These are phyloP conservation scores for Cynocephalus volans DNA, from an alignment of 2,113 vertebrate species.

Conservation along the genomic window DNA sequence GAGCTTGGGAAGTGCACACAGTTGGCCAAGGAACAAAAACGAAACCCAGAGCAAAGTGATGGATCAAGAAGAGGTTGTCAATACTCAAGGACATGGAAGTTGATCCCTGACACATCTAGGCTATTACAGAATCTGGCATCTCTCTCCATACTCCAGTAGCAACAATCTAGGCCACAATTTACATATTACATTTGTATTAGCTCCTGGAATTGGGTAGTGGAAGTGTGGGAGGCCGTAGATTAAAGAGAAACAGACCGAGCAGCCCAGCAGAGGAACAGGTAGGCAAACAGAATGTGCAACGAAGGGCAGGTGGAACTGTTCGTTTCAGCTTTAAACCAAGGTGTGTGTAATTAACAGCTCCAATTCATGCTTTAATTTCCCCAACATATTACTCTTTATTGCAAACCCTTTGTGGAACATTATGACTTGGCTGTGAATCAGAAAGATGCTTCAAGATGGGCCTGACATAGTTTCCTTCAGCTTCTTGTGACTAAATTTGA, in stretches of 20 bases:
- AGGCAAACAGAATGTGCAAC: slow-evolving; percentile 81
- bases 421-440: slow-evolving; percentile 75
- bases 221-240: slow-evolving; percentile 74
- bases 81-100: background rate
- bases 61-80: background rate
- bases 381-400: slow-evolving; percentile 84
- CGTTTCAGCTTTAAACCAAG: slow-evolving; percentile 77
- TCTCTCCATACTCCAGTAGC: slow-evolving; percentile 40
- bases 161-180: slow-evolving; percentile 81
- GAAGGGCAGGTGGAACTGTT: slow-evolving; percentile 80
- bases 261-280: slow-evolving; percentile 71
- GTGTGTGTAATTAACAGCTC: slow-evolving; percentile 86
- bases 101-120: background rate
- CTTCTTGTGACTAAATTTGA: slow-evolving; percentile 37
- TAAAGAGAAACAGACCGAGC: slow-evolving; percentile 84
- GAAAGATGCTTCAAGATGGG: slow-evolving; percentile 66
- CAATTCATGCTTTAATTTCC: slow-evolving; percentile 84
- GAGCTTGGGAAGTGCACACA: background rate
- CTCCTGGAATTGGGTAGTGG: slow-evolving; percentile 71
- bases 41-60: background rate
- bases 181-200: slow-evolving; percentile 79
- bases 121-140: background rate
- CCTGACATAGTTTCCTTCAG: slow-evolving; percentile 72
- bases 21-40: background rate
- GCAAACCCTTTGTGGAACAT: slow-evolving; percentile 79